These are phyloP conservation scores for Pseudomyrmex cubaensis DNA, from an alignment of 1,140 invertebrate species.

Conservation along the genomic window DNA sequence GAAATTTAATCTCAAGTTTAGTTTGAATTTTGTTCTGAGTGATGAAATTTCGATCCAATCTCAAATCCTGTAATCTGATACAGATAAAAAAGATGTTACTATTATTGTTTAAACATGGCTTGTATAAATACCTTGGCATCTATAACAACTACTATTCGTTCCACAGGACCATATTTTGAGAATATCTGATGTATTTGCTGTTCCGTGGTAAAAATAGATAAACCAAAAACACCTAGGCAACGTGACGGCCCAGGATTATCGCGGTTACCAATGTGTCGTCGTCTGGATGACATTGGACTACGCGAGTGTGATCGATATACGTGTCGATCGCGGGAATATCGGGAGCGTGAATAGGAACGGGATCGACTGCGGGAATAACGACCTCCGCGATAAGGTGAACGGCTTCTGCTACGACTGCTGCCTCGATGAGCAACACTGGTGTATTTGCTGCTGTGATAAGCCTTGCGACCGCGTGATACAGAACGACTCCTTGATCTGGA, in stretches of 20 bases:
- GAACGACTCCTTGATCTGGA: conserved; percentile 82
- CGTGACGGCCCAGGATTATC: conserved; percentile 95
- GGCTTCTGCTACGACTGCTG: conserved; percentile 84
- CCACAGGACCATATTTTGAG: conserved; percentile 95
- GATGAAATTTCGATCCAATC: too few species aligned
- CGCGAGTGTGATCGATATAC: conserved; percentile 83
- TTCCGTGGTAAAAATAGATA: conserved; percentile 97
- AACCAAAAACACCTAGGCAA: conserved; percentile 97
- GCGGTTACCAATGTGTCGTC: conserved; percentile 86
- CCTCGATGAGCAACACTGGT: conserved; percentile 74
- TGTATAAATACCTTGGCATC: conserved; percentile 93
- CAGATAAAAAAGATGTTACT: too few species aligned
- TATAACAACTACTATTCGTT: conserved; percentile 97
- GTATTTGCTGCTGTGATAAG: conserved; percentile 80
- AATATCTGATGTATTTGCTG: conserved; percentile 97
- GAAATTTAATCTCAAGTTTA: too few species aligned
- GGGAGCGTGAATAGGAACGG: conserved; percentile 83
- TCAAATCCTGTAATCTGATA: too few species aligned
- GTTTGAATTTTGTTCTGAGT: too few species aligned
- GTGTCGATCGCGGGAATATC: conserved; percentile 81
- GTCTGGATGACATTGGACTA: conserved; percentile 87
- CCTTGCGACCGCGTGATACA: conserved; percentile 78
- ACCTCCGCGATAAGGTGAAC: conserved; percentile 84
- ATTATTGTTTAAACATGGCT: too few species aligned
- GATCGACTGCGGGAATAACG: conserved; percentile 85